Conservation (phyloP, 2,113 vertebrate genomes). For the Podilymbus podiceps region DNA sequence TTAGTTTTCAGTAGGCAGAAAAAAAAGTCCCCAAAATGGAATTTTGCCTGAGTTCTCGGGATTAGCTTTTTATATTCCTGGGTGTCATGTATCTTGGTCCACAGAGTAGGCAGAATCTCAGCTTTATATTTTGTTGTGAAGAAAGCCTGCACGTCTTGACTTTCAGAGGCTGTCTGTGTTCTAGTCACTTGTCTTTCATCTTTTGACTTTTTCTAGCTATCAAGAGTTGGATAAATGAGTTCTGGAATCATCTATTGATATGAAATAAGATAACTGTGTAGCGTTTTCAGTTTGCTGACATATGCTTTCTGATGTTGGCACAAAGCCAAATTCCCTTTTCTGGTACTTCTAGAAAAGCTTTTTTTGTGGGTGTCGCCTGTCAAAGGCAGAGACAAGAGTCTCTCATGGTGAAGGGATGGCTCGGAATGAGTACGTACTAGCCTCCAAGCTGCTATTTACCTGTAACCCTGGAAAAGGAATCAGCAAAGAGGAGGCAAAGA, state of each 20-base stretch:
- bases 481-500: background rate
- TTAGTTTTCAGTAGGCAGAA: background rate
- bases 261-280: background rate
- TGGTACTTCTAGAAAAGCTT: background rate
- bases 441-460: background rate
- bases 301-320: background rate
- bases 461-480: background rate
- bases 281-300: background rate
- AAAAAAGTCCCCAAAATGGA: background rate
- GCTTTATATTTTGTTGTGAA: background rate
- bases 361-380: background rate
- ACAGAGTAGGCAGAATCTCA: background rate
- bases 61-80: background rate
- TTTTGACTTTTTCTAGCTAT: background rate
- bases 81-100: background rate
- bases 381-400: too few species aligned
- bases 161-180: background rate
- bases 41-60: background rate
- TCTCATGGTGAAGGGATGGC: background rate
- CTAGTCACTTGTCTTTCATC: background rate
- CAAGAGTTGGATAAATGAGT: background rate
- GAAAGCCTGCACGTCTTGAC: background rate
- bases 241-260: background rate
- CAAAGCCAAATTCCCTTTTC: background rate
- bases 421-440: background rate